Evolutionary conservation across 2,797 vertebrate genomes (phyloP), one percentile per base, ranked within the genome.

Genomic region (Urosaurus nigricauda): DNA sequence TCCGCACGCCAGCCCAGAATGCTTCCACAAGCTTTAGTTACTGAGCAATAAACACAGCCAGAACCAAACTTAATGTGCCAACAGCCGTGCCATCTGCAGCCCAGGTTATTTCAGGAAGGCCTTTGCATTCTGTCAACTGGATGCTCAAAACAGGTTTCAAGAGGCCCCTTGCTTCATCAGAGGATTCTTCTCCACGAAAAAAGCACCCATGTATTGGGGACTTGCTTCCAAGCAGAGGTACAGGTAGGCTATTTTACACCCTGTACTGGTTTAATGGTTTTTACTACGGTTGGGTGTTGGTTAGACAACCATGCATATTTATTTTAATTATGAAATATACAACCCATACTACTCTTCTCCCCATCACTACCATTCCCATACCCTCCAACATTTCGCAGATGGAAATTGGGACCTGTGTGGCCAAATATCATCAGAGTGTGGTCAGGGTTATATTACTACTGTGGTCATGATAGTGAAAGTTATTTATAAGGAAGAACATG

Each of bases 81-180:
- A 35, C 70, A 29, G 21, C 51, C 53, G 29, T 47, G 68, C 79
- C 71, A 82, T 35, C 37, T 87, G 86, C 37, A 82, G 51, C 32
- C 68, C 60, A 37, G 32, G 56, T 88, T 88, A 83, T 83, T 88
- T 88, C 79, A 53, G 78, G 70, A 83, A 75, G 79, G 53, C 37
- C 19, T 35, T 74, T 24, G 37, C 70, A 51, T 83, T 74, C 19
- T 35, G 13, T 75, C 40, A 63, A 14, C 56, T 17, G 70, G 71
- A 35, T 71, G 35, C 37, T 51, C 37, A 37, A n/a, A 29, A 3
- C 87, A 47, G 29, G 26, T 74, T 73, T 60, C 68, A 32, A 73
- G 53, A 60, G 37, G 9, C 53, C 40, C 5, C 21, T 4, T n/a
- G 24, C 51, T 58, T 60, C 78, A 1, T 26, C 11, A 26, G 60